Evolutionary conservation across 2,888 invertebrate genomes (phyloP), one percentile per base, ranked within the genome.

Genomic region (Rhagonycha lutea): DNA sequence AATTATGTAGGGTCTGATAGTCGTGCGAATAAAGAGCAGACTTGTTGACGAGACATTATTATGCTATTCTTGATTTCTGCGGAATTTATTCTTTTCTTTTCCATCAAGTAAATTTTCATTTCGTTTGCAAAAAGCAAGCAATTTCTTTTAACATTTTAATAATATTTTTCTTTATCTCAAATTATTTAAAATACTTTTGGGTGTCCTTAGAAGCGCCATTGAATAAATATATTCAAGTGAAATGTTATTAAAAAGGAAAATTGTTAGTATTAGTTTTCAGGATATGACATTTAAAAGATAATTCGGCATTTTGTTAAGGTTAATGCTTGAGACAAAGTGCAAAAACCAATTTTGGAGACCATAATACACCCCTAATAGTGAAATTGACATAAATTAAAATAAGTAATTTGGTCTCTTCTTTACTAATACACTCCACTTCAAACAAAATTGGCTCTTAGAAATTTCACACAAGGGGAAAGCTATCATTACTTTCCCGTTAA

Each of bases 301-400:
- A 65, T 65, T 65, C 12, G 26, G 26, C 26, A 24, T 65, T 65
- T 65, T 65, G 24, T 65, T 65, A 24, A n/a, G 24, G 23, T 8
- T 65, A 65, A 65, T 65, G n/a, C 63, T 7, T 65, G 26, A 65
- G 23, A 65, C 23, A 65, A 65, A 65, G 23, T 65, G 24, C 63
- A 24, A 65, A 47, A 65, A 65, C 63, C 63, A 65, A 65, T 65
- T 65, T 65, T 65, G 63, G 23, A 65, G 24, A 65, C 63, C 63
- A 65, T 65, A 23, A 65, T 26, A 65, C 63, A 24, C 24, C 26
- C 63, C 24, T 65, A 65, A 65, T 24, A 65, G 24, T 26, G 24
- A 65, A 65, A 65, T 65, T 65, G 63, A 65, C 63, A 65, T 65
- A 65, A 65, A 65, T 65, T 65, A 65, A 65, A 65, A 65, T 65